phyloP scores from a whole-genome alignment of 2,113 vertebrate species.

The Eulemur rufifrons region DNA sequence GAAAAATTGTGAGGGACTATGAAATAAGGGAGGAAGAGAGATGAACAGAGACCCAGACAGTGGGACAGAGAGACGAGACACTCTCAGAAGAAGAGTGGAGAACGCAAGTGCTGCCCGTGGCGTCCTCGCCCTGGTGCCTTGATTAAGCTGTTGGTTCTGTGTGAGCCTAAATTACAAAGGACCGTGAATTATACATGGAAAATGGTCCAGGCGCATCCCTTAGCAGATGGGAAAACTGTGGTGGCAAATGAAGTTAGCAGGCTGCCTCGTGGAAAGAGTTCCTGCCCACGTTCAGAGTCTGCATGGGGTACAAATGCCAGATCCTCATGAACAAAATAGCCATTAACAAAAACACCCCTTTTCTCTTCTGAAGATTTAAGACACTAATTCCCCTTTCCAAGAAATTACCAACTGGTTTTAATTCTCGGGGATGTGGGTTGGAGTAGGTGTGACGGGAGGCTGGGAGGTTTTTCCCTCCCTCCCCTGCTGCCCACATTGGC shows the following conservation, averaged over 20 bases:
- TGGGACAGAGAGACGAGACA: accelerated
- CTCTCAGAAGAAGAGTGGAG: neutral
- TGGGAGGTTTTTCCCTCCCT: neutral
- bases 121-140: neutral
- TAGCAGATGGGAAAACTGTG: slow-evolving; percentile 54
- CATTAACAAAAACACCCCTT: neutral
- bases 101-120: neutral
- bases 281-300: neutral
- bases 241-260: slow-evolving; percentile 49
- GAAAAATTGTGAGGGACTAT: neutral
- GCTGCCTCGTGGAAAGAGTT: neutral
- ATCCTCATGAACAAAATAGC: neutral
- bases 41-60: neutral
- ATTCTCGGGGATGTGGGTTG: neutral
- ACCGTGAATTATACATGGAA: slow-evolving; percentile 41
- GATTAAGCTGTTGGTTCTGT: slow-evolving; percentile 39
- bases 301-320: neutral
- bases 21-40: neutral
- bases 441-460: neutral
- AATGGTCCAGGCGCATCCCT: neutral
- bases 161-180: neutral
- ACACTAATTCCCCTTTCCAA: neutral
- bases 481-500: neutral
- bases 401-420: neutral
- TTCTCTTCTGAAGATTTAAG: neutral